phyloP scores from a whole-genome alignment of 2,888 invertebrate species.

The Brassicogethes aeneus region DNA sequence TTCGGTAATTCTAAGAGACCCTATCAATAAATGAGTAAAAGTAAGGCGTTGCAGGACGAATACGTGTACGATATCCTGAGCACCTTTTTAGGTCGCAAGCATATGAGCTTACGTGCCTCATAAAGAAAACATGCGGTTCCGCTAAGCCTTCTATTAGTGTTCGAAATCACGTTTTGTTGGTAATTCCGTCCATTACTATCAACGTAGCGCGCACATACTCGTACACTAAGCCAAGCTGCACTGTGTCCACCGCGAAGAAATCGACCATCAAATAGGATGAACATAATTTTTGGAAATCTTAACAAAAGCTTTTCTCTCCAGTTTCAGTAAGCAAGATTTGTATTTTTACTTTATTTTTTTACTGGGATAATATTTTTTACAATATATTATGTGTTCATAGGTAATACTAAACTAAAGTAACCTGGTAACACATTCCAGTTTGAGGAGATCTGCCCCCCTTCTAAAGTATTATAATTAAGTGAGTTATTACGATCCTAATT shows the following conservation, averaged over 20 bases:
- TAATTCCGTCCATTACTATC: slow-evolving; percentile 33
- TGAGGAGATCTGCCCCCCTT: no score
- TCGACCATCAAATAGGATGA: slow-evolving; percentile 24
- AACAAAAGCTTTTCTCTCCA: no score
- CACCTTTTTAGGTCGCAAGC: slow-evolving; percentile 26
- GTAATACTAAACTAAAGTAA: no score
- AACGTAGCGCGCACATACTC: slow-evolving; percentile 10
- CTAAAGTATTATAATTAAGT: no score
- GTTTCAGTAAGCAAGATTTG: no score
- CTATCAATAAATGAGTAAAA: not conserved
- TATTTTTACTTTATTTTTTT: no score
- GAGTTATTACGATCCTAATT: no score
- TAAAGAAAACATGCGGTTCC: slow-evolving; percentile 39
- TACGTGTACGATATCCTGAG: slow-evolving; percentile 18
- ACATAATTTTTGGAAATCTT: slow-evolving; percentile 20
- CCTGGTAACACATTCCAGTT: no score
- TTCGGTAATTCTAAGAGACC: not conserved
- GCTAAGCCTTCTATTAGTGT: slow-evolving; percentile 37
- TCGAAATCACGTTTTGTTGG: slow-evolving; percentile 35
- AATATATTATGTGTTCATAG: no score
- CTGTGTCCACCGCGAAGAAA: slow-evolving; percentile 18
- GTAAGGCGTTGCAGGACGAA: no score
- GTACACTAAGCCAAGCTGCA: not conserved
- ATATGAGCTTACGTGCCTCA: slow-evolving; percentile 35
- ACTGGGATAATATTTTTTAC: no score